Conservation (phyloP, 2,797 vertebrate species). For the Labeo calbasu region DNA sequence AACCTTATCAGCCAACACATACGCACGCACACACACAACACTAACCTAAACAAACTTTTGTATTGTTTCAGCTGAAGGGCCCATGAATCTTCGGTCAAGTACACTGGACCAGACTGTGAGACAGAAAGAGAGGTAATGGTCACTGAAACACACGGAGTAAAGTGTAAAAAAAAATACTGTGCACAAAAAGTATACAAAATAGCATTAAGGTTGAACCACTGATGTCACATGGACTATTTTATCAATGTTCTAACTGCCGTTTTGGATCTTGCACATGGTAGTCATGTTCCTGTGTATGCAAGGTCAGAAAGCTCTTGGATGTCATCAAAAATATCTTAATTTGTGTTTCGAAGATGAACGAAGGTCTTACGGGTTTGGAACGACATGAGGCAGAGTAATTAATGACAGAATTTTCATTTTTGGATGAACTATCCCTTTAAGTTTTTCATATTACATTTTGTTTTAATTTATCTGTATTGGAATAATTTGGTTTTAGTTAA, state of each 20-base stretch:
- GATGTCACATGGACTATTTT: too few species aligned
- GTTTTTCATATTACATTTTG: neutral
- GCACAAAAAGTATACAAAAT: too few species aligned
- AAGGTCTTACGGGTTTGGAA: too few species aligned
- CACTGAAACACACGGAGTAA: neutral
- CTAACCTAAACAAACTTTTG: slow-evolving; percentile 42
- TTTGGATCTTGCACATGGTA: too few species aligned
- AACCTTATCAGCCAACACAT: slow-evolving; percentile 19
- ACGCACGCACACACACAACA: slow-evolving; percentile 10
- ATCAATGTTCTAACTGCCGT: too few species aligned
- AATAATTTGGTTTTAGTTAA: neutral
- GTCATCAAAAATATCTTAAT: too few species aligned
- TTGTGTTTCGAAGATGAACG: too few species aligned
- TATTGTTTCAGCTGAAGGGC: slow-evolving; percentile 49
- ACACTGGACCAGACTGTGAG: slow-evolving; percentile 26
- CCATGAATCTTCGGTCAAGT: neutral
- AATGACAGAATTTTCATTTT: too few species aligned
- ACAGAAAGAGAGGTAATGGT: neutral
- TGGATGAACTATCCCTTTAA: neutral
- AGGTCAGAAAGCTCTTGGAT: too few species aligned
- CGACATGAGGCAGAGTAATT: too few species aligned
- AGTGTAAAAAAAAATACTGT: neutral
- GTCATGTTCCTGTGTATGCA: too few species aligned
- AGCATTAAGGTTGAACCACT: too few species aligned
- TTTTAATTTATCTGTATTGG: neutral